phyloP scores from a whole-genome alignment of 1,140 invertebrate genomes.

The Lepidotrigona ventralis region DNA sequence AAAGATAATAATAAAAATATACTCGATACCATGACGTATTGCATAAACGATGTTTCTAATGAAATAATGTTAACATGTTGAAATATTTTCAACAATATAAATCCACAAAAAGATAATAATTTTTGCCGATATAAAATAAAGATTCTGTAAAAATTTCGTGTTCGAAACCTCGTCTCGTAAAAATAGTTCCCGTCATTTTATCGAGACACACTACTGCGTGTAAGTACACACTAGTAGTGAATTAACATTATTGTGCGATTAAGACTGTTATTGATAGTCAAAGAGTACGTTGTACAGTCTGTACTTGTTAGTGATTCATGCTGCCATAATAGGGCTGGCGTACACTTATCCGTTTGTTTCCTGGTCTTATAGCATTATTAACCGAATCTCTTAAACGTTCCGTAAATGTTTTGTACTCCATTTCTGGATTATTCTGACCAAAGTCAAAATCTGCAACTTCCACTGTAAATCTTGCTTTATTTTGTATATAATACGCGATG shows the following conservation, averaged over 20 bases:
- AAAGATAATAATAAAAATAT: background rate
- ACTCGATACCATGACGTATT: background rate
- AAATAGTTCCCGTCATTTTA: background rate
- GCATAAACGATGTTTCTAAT: background rate
- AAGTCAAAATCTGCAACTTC: conserved; percentile 95
- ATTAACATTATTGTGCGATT: background rate
- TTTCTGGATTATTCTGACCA: conserved; percentile 86
- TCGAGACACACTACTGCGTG: background rate
- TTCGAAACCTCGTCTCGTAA: background rate
- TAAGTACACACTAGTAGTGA: too few relatives aligned
- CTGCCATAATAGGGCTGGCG: conserved; percentile 75
- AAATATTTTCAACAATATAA: background rate
- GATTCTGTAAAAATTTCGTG: background rate
- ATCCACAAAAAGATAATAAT: background rate
- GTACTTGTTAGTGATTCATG: conserved; percentile 69
- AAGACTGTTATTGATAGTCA: conserved; percentile 16
- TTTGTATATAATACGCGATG: conserved; percentile 91
- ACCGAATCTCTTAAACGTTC: conserved; percentile 90
- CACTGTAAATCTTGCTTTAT: conserved; percentile 87
- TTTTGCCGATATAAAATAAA: background rate
- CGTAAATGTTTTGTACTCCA: conserved; percentile 92
- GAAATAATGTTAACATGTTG: background rate
- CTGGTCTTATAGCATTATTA: conserved; percentile 81
- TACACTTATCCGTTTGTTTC: conserved; percentile 69
- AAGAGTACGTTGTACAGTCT: conserved; percentile 20